A percentile compares a stretch with the other conserved stretches of the same genome.
phyloP scores from a whole-genome alignment of 2,888 invertebrate genomes.

The Zelleria hepariella region DNA sequence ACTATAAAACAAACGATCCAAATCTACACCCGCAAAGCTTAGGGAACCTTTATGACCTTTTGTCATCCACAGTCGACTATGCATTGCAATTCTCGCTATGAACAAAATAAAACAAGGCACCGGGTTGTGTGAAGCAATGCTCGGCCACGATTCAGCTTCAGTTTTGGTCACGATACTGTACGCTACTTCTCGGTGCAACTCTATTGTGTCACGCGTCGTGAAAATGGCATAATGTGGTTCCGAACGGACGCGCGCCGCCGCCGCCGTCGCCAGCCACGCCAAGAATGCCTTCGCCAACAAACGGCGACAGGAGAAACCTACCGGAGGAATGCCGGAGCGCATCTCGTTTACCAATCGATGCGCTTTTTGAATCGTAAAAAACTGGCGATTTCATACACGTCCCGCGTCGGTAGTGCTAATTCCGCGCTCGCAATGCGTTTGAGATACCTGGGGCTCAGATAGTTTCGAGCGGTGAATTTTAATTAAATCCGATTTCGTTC shows the following conservation, averaged over 20 bases:
- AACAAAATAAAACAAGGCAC: neutral
- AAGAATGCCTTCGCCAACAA: conserved; percentile 16
- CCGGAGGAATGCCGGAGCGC: conserved; percentile 22
- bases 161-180: neutral
- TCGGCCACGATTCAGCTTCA: neutral
- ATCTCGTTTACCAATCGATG: conserved; percentile 4
- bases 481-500: neutral
- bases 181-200: neutral
- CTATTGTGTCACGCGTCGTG: conserved; percentile 13
- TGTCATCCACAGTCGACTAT: neutral
- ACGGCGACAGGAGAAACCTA: conserved; percentile 49
- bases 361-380: conserved; percentile 5
- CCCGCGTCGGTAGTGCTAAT: neutral
- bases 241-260: conserved; percentile 55
- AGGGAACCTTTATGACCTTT: neutral
- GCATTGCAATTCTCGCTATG: neutral
- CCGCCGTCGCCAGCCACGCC: conserved; percentile 27
- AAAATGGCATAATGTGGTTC: conserved; percentile 48
- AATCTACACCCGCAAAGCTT: neutral
- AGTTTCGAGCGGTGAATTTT: neutral
- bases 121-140: neutral
- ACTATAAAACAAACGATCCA: neutral
- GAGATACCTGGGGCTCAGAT: neutral
- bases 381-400: neutral
- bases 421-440: neutral